A percentile compares a stretch with the other conserved stretches of the same genome.
These are phyloP conservation scores for Poecile atricapillus DNA, from an alignment of 2,113 vertebrate genomes.

Conservation along the genomic window DNA sequence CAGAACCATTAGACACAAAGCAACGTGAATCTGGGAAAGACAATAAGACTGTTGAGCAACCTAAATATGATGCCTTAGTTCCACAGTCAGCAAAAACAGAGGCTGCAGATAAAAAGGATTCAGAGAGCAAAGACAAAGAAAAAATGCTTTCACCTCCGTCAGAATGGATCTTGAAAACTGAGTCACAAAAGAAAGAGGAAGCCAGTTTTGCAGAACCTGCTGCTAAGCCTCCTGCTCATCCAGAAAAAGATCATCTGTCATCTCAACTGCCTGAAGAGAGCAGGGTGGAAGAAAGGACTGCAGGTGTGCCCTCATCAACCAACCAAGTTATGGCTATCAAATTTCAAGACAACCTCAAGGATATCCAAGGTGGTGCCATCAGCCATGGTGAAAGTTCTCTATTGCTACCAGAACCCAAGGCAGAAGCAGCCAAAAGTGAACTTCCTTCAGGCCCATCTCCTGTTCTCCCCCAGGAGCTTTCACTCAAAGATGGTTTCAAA, in stretches of 20 bases:
- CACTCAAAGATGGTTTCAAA: conserved; percentile 73
- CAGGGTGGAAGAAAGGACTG: conserved; percentile 63
- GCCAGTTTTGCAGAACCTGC: conserved; percentile 32
- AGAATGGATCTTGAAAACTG: conserved; percentile 33
- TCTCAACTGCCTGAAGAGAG: conserved; percentile 52
- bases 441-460: conserved; percentile 62
- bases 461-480: conserved; percentile 71
- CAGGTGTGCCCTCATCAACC: conserved; percentile 47
- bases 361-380: conserved; percentile 51
- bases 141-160: conserved; percentile 24
- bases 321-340: conserved; percentile 40
- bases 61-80: conserved; percentile 74
- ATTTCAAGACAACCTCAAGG: conserved; percentile 64
- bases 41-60: conserved; percentile 71
- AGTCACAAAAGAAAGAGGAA: conserved; percentile 42
- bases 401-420: conserved; percentile 35
- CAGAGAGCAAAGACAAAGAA: conserved; percentile 56
- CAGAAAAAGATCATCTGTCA: conserved; percentile 61
- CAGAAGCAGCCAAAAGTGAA: conserved; percentile 58
- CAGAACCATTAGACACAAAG: conserved; percentile 69
- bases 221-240: conserved; percentile 17
- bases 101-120: conserved; percentile 50
- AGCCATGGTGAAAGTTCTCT: conserved; percentile 50
- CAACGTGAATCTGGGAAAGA: conserved; percentile 54
- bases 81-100: conserved; percentile 64